Conservation (phyloP, 2,888 invertebrate species). For the Pteria penguin region DNA sequence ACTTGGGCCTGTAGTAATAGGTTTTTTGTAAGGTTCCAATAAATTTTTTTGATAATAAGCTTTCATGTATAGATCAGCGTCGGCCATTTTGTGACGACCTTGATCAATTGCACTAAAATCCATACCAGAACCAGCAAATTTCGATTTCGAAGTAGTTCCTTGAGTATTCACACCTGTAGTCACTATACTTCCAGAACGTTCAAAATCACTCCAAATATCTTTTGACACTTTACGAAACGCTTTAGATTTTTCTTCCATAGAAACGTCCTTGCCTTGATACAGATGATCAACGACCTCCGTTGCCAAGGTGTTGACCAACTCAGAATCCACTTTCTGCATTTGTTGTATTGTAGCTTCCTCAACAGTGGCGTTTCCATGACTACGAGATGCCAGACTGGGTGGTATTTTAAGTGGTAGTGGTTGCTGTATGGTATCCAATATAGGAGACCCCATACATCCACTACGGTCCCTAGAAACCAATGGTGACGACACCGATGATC, state of each 20-base stretch:
- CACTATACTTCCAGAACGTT: not conserved
- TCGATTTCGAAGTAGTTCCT: not conserved
- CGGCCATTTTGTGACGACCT: slow-evolving; percentile 46
- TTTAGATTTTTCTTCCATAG: slow-evolving; percentile 40
- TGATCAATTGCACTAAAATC: not conserved
- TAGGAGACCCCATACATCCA: slow-evolving; percentile 39
- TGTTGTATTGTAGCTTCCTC: slow-evolving; percentile 46
- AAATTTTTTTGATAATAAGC: slow-evolving; percentile 54
- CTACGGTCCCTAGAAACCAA: slow-evolving; percentile 32
- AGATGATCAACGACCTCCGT: slow-evolving; percentile 57
- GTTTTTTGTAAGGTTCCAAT: slow-evolving; percentile 22
- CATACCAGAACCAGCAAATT: not conserved
- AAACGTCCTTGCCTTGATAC: slow-evolving; percentile 48
- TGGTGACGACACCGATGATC: slow-evolving; percentile 17
- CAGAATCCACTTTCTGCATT: slow-evolving; percentile 51
- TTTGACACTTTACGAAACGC: slow-evolving; percentile 48
- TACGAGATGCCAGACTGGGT: slow-evolving; percentile 5
- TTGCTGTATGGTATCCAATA: slow-evolving; percentile 3
- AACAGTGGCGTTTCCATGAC: slow-evolving; percentile 15
- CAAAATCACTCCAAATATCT: slow-evolving; percentile 60
- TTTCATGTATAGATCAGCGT: slow-evolving; percentile 59
- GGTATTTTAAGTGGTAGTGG: slow-evolving; percentile 24
- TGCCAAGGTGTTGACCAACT: slow-evolving; percentile 54
- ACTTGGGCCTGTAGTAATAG: not conserved
- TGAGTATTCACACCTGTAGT: not conserved